A percentile compares a stretch with the other conserved stretches of the same genome.
These are phyloP conservation scores for Odontothrips loti DNA, from an alignment of 2,888 invertebrate species.

Conservation along the genomic window DNA sequence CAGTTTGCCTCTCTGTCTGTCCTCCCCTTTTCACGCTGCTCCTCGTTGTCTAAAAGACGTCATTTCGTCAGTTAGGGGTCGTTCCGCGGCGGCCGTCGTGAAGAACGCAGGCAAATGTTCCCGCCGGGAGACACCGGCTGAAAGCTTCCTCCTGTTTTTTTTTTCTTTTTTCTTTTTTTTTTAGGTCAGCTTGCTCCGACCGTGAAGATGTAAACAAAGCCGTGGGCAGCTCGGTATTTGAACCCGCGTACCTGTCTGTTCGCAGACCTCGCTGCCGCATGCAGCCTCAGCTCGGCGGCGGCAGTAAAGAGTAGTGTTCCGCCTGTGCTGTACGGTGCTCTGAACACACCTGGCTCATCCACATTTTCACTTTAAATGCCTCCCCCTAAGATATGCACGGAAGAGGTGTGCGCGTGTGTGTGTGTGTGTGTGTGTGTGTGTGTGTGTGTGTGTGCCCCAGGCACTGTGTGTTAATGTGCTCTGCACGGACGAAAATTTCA, in stretches of 20 bases:
- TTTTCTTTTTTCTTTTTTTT: neutral
- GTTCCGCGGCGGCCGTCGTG: too few relatives aligned
- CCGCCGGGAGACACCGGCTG: too few relatives aligned
- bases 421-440: neutral
- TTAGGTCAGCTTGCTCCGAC: neutral
- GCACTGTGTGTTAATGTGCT: conserved; percentile 14
- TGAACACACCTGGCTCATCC: neutral
- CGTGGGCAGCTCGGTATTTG: neutral
- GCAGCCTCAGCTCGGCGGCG: too few relatives aligned
- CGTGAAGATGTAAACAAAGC: conserved; percentile 11
- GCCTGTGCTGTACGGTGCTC: neutral
- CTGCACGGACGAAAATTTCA: conserved; percentile 8
- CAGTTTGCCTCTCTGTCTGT: too few relatives aligned
- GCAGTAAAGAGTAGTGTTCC: neutral
- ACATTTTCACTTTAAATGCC: neutral
- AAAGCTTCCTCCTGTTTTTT: too few relatives aligned
- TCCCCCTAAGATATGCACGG: neutral
- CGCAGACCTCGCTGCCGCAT: too few relatives aligned
- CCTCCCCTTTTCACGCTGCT: too few relatives aligned
- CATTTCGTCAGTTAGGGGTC: too few relatives aligned
- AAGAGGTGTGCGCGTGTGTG: neutral
- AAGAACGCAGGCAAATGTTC: too few relatives aligned
- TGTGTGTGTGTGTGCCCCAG: neutral
- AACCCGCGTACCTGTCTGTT: too few relatives aligned
- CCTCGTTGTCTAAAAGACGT: too few relatives aligned